Conservation (phyloP, 2,113 vertebrate species). For the Proteles cristata region DNA sequence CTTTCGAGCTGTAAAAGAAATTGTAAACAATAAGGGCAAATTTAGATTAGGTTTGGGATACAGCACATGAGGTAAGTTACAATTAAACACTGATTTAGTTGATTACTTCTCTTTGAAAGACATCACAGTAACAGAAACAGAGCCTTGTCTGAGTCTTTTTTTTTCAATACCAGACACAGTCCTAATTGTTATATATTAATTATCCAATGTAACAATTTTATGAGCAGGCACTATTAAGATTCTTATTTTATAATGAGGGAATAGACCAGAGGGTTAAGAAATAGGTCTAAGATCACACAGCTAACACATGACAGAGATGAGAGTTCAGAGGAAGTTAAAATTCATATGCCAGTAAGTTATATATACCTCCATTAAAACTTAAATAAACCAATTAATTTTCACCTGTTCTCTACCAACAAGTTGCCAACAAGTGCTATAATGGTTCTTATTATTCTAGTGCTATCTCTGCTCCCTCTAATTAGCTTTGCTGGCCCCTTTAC, state of each 20-base stretch:
- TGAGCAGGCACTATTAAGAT: background rate
- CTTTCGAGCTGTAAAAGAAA: constrained; percentile 92
- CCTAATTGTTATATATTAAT: background rate
- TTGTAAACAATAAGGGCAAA: background rate
- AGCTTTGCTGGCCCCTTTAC: background rate
- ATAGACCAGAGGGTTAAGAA: background rate
- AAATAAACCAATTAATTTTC: background rate
- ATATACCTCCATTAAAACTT: background rate
- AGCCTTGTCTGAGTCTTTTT: background rate
- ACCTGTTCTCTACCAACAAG: background rate
- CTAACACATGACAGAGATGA: background rate
- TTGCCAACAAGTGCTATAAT: background rate
- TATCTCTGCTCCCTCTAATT: background rate
- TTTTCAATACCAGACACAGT: background rate
- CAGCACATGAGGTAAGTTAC: background rate
- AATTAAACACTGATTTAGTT: background rate
- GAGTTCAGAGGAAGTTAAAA: background rate
- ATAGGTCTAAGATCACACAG: background rate
- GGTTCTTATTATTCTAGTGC: background rate
- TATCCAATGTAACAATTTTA: background rate
- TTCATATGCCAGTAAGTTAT: background rate
- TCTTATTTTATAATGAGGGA: constrained; percentile 8
- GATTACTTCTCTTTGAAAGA: background rate
- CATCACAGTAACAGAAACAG: background rate
- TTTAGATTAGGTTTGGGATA: background rate